These are phyloP conservation scores for Lophotriccus pileatus DNA, from an alignment of 2,797 vertebrate genomes.

Conservation along the genomic window DNA sequence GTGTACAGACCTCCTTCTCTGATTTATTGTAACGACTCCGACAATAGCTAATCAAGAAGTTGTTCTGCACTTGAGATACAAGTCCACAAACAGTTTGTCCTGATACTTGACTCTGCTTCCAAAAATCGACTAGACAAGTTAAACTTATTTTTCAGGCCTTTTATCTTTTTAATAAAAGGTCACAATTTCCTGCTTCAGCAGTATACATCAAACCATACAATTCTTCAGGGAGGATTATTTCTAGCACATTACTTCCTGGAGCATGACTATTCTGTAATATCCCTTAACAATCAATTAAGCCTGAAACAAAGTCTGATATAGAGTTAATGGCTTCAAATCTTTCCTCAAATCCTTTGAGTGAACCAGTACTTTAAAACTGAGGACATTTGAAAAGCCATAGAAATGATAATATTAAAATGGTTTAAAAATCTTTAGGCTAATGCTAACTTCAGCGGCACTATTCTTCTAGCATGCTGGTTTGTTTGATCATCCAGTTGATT, in stretches of 20 bases:
- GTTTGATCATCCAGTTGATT: not conserved
- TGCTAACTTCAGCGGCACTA: not conserved
- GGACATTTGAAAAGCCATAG: not conserved
- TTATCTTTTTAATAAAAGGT: conserved; percentile 36
- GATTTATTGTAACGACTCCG: not conserved
- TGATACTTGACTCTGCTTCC: not conserved
- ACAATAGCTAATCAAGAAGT: not conserved
- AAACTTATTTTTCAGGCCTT: conserved; percentile 8
- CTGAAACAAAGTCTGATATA: conserved; percentile 52
- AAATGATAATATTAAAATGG: not conserved
- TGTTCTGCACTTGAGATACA: not conserved
- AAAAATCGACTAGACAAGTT: not conserved
- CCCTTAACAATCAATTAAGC: conserved; percentile 77
- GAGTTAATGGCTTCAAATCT: conserved; percentile 50
- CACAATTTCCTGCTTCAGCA: conserved; percentile 58
- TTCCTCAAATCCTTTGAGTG: not conserved
- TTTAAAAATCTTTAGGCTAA: not conserved
- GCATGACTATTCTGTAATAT: conserved; percentile 60
- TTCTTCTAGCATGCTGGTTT: not conserved
- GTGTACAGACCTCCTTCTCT: not conserved
- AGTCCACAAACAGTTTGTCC: not conserved
- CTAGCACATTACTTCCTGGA: conserved; percentile 68
- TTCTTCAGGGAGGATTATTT: conserved; percentile 71
- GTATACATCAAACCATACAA: conserved; percentile 33
- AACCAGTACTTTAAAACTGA: not conserved